Base-by-base conservation (phyloP, 2,113 vertebrate genomes). In the Macquaria ambigua region DNA sequence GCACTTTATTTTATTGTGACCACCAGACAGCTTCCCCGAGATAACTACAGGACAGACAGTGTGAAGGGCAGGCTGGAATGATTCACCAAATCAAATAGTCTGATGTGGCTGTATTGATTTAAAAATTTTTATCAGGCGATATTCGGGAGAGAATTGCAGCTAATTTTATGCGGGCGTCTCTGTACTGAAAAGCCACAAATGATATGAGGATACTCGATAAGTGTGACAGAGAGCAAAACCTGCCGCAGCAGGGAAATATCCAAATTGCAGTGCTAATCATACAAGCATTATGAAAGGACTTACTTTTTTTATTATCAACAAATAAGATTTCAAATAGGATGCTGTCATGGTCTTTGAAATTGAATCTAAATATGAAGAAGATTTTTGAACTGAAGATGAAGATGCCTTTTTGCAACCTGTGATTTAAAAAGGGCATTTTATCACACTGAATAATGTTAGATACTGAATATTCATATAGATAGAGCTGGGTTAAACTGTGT, bases 11-110 rank as follows among this genome's bases (percentile, higher is more conserved):
- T 50, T n/a, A 39, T 28, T 52, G 41, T 61, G 72, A 56, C 20
- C 39, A 56, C 20, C 39, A 69, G 25, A 6, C 61, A 37, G 50
- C 34, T 20, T 41, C 2, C 46, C 6, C 18, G 23, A 1, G 12
- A 63, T 46, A 16, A 9, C 39, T 12, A 8, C 39, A 68, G 80
- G 15, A 10, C 37, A 15, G 64, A 15, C 20, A 3, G 66, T 25
- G 46, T 69, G 81, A 70, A 77, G 66, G 56, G 25, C 70, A 62
- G 20, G 23, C 70, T 43, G 76, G 3, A 16, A 20, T 16, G 16
- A 23, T 37, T 64, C 74, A 25, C 56, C 56, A 21, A 56, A 83
- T 67, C 5, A 72, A 21, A 41, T 6, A 12, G 18, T 46, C 61
- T n/a, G 48, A 15, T n/a, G 8, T 4, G 2, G 3, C 48, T 15